phyloP scores from a whole-genome alignment of 2,888 invertebrate species.

The Drosophila quinaria region DNA sequence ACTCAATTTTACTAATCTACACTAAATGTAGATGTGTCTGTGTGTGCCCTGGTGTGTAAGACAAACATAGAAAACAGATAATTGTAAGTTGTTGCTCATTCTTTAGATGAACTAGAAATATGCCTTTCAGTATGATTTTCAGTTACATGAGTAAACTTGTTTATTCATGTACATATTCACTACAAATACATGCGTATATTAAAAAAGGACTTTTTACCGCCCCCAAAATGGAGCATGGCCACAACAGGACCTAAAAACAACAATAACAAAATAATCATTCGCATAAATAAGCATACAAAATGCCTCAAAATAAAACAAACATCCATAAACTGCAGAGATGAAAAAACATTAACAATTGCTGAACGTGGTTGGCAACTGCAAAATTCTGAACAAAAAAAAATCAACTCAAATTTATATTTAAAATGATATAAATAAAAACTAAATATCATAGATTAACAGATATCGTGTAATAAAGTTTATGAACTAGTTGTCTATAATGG shows the following conservation, averaged over 20 bases:
- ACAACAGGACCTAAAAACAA: conserved; percentile 4
- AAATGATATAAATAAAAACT: neutral
- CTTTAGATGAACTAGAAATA: conserved; percentile 14
- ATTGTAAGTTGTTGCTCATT: conserved; percentile 27
- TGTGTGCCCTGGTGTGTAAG: conserved; percentile 1
- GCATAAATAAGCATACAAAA: conserved; percentile 62
- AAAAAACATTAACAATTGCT: conserved; percentile 41
- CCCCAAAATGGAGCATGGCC: neutral
- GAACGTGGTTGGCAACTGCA: conserved; percentile 10
- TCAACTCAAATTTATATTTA: conserved; percentile 1
- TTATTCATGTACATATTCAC: conserved; percentile 13
- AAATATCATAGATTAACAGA: conserved; percentile 1
- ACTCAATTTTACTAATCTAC: conserved; percentile 50
- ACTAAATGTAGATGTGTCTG: conserved; percentile 1
- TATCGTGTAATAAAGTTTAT: neutral
- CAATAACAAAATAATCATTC: conserved; percentile 50
- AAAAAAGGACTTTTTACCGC: neutral
- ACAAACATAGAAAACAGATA: conserved; percentile 24
- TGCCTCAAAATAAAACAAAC: conserved; percentile 55
- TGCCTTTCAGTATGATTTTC: conserved; percentile 9
- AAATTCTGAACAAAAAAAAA: neutral
- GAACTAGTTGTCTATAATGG: neutral
- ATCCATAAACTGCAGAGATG: conserved; percentile 48
- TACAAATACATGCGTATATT: neutral
- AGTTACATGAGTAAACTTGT: conserved; percentile 20